Evolutionary conservation across 2,888 invertebrate species (phyloP), one percentile per base, ranked within the genome.

Genomic region (Phengaris alcon): DNA sequence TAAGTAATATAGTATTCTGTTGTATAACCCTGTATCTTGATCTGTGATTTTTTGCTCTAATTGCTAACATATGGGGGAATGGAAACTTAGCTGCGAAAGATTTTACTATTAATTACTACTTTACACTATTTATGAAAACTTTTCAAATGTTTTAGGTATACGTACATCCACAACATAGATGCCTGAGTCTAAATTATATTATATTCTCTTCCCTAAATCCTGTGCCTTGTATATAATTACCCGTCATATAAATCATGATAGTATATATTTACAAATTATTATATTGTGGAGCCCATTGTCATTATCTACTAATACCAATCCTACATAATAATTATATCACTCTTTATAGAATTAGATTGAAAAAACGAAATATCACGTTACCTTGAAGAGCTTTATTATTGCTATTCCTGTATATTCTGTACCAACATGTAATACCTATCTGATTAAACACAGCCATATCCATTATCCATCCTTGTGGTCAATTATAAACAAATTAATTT

Each of bases 141-240:
- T 22, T 6, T 9, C 15, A 15, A 22, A 10, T 12, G 22, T 22
- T 59, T 59, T 10, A 15, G 22, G 1, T 15, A 9, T 22, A 59
- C 59, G 57, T 22, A 22, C 22, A 15, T 22, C 9, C 9, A 22
- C 22, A 59, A 10, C 9, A 22, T 59, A 22, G 2, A 64, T 35
- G 35, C 64, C 12, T 12, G 35, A 22, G 64, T 64, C 64, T 64
- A 64, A 64, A 64, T 64, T 35, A 35, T 9, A 22, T 35, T 9
- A 22, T 35, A 76, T 76, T 78, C 75, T 77, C 76, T 54, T 76
- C 68, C 76, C 64, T 48, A 59, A 51, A 77, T 77, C 75, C 76
- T 57, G 78, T 78, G 78, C 78, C 78, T 78, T 78, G 76, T 55
- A 76, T 74, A 70, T 70, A 70, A 54, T 22, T 22, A 54, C 8